Evolutionary conservation across 1,140 invertebrate genomes (phyloP), one percentile per base, ranked within the genome.

Genomic region (Orius laevigatus): DNA sequence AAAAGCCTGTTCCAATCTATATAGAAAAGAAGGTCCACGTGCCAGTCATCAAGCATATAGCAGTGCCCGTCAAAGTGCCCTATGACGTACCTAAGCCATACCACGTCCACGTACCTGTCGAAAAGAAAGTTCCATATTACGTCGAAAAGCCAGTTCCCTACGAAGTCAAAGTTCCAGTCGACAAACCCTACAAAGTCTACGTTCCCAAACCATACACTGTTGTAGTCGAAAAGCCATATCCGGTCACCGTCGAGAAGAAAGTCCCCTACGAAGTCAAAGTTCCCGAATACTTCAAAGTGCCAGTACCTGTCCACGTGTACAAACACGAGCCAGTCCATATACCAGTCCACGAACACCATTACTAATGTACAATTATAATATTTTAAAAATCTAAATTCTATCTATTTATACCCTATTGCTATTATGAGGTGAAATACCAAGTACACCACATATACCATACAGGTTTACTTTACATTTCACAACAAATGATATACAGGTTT

Each of bases 271-370:
- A 43, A 16, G 59, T 66, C 1, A 80, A 81, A 64, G 78, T 83
- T 2, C 77, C 77, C 9, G 81, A 81, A 61, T 78, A 81, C 69
- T 79, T 84, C 3, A 81, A 79, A 64, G 79, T 82, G 57, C 78
- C 76, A 65, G 76, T 82, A 25, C 82, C 83, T 59, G 80, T 82
- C 59, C 79, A 79, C 15, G 79, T 83, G 0, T 78, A 81, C 60
- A 79, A 79, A 53, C 69, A 72, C 1, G 71, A 74, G 51, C 71
- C 71, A 9, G 10, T 11, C 11, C 40, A 42, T 15, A 11, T 16
- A 19, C 11, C 20, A 45, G 67, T 69, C 12, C 63, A 73, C 1
- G 65, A 68, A 8, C 70, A 73, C 58, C 71, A 70, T 55, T 63
- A 73, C 5, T 76, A 76, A 8, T 78, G 82, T 62, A 77, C n/a